A percentile compares a stretch with the other conserved stretches of the same genome.
Conservation (phyloP, 2,797 vertebrate species). For the Babyrousa celebensis region DNA sequence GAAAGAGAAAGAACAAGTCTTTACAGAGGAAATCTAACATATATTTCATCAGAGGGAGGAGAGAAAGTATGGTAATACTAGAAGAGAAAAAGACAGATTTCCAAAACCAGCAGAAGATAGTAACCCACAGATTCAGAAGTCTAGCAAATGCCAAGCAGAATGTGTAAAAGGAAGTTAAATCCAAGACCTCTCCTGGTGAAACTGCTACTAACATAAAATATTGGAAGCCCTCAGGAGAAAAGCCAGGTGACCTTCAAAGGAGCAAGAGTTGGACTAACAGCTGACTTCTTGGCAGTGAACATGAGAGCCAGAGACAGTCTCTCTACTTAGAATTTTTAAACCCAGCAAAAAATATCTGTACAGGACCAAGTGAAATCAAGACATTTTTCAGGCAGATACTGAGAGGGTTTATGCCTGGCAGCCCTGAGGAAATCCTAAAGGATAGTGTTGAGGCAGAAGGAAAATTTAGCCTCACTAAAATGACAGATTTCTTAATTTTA, state of each 20-base stretch:
- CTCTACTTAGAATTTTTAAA: background rate
- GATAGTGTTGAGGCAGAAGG: background rate
- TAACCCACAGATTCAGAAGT: background rate
- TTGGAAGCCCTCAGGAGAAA: background rate
- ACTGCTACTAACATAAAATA: background rate
- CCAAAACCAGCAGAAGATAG: background rate
- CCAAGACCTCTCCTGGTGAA: background rate
- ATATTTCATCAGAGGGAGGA: background rate
- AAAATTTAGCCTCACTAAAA: conserved; percentile 30
- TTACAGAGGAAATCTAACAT: background rate
- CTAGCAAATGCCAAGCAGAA: background rate
- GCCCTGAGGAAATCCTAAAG: background rate
- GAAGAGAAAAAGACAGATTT: conserved; percentile 34
- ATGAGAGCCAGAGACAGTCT: background rate
- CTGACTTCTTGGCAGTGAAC: background rate
- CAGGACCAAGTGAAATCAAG: background rate
- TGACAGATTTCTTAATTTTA: background rate
- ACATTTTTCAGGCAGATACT: background rate
- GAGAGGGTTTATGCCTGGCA: background rate
- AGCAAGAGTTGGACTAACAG: background rate
- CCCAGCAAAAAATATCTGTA: background rate
- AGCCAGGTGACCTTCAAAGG: background rate
- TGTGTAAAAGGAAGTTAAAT: background rate
- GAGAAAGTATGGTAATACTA: background rate
- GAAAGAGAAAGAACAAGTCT: background rate